Evolutionary conservation across 2,113 vertebrate genomes (phyloP), one percentile per base, ranked within the genome.

Genomic region (Petrocephalus zakoni): DNA sequence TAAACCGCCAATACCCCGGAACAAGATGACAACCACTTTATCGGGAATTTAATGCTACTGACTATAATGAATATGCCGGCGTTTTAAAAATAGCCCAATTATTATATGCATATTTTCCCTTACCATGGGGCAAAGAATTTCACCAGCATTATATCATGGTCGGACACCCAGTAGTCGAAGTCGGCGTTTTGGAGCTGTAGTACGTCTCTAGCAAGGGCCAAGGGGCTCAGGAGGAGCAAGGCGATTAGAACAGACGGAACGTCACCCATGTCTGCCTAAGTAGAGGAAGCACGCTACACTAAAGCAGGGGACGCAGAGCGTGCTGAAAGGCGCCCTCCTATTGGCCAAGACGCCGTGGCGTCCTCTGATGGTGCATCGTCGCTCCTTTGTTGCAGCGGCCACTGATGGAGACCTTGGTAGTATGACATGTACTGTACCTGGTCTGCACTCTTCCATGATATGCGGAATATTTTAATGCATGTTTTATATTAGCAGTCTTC

Each of bases 61-160:
- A 34, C 15, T 78, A 78, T 17, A 78, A 13, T 9, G 68, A 75
- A 75, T 9, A 75, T 37, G 68, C 68, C 29, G 29, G 25, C 34
- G 17, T 78, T 29, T 68, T 19, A 17, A 19, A 42, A 78, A 78
- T 78, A 42, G 42, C 42, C 42, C 42, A 8, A 78, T 75, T 34
- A 34, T 75, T 42, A 17, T 34, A 17, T 19, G 17, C 13, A 78
- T 42, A 7, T 78, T 37, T 52, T 29, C 64, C 29, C 89, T 90
- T 58, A 91, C 90, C 90, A 90, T 11, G 90, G 90, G 22, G 90
- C 88, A 85, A 88, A 91, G 85, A 91, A 91, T n/a, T 90, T 58
- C 85, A 91, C 90, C 8, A 91, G 87, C 87, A 88, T 47, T 11
- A 72, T 87, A 34, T 91, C 87, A 2, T 88, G 87, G 68, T 72